phyloP scores from a whole-genome alignment of 2,888 invertebrate genomes.

The Chrysodeixis includens region DNA sequence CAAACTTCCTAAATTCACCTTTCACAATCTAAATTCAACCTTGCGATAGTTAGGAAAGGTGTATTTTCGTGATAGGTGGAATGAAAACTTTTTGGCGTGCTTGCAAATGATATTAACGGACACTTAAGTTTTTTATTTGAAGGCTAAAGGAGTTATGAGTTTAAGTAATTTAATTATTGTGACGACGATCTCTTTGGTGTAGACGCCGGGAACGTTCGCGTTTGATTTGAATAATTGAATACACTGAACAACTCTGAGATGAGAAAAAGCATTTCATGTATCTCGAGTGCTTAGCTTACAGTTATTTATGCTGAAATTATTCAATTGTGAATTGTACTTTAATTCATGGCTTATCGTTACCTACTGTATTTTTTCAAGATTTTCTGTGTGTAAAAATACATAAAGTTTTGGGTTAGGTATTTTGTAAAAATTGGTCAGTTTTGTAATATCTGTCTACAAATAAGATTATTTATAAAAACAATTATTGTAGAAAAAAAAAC shows the following conservation, averaged over 20 bases:
- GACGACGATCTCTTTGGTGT: conserved; percentile 28
- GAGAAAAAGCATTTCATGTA: background rate
- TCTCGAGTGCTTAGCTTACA: background rate
- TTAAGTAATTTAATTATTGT: conserved; percentile 63
- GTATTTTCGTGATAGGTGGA: conserved; percentile 7
- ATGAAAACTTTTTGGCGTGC: conserved; percentile 51
- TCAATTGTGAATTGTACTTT: background rate
- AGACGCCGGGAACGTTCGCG: conserved; percentile 10
- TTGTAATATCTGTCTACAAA: too few relatives aligned
- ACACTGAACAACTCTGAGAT: background rate
- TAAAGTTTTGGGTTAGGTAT: too few relatives aligned
- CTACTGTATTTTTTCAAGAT: too few relatives aligned
- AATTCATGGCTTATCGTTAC: background rate
- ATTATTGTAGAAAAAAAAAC: too few relatives aligned
- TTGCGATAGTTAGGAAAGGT: conserved; percentile 42
- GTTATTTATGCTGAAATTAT: background rate
- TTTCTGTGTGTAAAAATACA: too few relatives aligned
- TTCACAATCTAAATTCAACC: conserved; percentile 51
- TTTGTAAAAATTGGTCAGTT: too few relatives aligned
- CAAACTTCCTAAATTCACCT: conserved; percentile 53
- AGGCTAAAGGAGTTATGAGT: conserved; percentile 58
- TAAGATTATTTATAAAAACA: too few relatives aligned
- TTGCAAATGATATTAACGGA: conserved; percentile 63
- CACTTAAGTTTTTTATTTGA: conserved; percentile 62
- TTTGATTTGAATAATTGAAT: conserved; percentile 33